A percentile compares a stretch with the other conserved stretches of the same genome.
Conservation (phyloP, 2,888 invertebrate species). For the Phlogophora meticulosa region DNA sequence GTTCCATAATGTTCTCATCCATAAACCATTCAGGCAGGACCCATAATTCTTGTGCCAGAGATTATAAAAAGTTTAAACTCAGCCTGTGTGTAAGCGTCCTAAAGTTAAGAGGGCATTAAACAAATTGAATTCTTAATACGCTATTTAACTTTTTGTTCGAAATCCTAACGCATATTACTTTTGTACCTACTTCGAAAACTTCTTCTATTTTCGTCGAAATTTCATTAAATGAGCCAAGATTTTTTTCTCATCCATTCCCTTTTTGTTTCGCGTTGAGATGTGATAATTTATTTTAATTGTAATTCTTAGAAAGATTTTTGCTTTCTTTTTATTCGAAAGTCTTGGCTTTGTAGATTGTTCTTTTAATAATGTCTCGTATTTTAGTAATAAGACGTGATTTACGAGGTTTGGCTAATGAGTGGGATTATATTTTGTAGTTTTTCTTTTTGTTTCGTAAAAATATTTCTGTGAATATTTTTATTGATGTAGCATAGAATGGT, state of each 20-base stretch:
- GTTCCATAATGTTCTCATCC: constrained; percentile 34
- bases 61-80: constrained; percentile 64
- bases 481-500: too few species aligned
- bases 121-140: constrained; percentile 87
- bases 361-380: constrained; percentile 64
- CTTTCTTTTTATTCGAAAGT: constrained; percentile 53
- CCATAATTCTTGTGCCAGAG: constrained; percentile 55
- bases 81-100: constrained; percentile 60
- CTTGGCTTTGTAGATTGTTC: constrained; percentile 55
- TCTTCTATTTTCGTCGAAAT: constrained; percentile 81
- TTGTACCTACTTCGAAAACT: constrained; percentile 78
- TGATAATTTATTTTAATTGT: constrained; percentile 82
- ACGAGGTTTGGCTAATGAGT: constrained; percentile 51
- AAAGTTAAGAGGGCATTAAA: constrained; percentile 79
- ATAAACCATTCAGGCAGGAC: constrained; percentile 48
- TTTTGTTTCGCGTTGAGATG: constrained; percentile 72
- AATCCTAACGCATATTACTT: constrained; percentile 73
- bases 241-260: constrained; percentile 68
- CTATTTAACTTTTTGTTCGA: constrained; percentile 86
- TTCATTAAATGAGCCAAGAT: constrained; percentile 77
- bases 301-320: constrained; percentile 67
- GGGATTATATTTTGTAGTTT: constrained; percentile 31
- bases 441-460: neutral
- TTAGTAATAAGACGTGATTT: constrained; percentile 60
- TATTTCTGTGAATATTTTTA: neutral